These are phyloP conservation scores for Endotricha flammealis DNA, from an alignment of 2,888 invertebrate genomes.

Conservation along the genomic window DNA sequence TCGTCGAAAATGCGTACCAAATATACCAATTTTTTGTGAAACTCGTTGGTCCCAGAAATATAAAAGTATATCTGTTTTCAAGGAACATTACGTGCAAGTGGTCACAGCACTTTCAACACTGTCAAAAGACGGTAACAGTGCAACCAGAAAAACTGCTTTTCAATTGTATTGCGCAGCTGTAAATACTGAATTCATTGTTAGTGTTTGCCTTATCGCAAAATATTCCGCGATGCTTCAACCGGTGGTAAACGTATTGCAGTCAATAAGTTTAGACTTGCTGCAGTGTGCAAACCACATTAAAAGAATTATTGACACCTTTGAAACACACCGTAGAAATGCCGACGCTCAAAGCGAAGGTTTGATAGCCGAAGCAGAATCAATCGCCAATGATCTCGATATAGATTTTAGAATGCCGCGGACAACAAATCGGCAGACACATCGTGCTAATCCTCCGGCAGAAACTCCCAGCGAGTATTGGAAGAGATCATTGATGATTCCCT, in stretches of 20 bases:
- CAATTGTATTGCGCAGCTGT: slow-evolving; percentile 25
- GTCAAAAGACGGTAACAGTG: slow-evolving; percentile 20
- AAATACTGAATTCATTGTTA: slow-evolving; percentile 21
- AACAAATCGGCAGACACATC: no score
- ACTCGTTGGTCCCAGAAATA: slow-evolving; percentile 20
- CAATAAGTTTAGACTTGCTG: slow-evolving; percentile 22
- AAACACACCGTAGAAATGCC: slow-evolving; percentile 20
- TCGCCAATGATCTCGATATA: no score
- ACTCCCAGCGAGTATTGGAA: no score
- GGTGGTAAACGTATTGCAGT: slow-evolving; percentile 26
- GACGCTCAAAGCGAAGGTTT: no score
- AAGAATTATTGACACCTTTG: slow-evolving; percentile 16
- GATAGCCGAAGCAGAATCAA: no score
- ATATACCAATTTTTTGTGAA: slow-evolving; percentile 21
- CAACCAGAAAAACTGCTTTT: slow-evolving; percentile 24
- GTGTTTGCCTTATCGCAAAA: slow-evolving; percentile 25
- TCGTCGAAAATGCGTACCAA: slow-evolving; percentile 26
- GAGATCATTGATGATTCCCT: no score
- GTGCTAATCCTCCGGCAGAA: no score
- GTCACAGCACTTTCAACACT: slow-evolving; percentile 17
- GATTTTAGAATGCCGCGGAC: no score
- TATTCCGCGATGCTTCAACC: slow-evolving; percentile 28
- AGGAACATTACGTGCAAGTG: no score
- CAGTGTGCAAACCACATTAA: slow-evolving; percentile 18
- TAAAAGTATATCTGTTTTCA: slow-evolving; percentile 22